These are phyloP conservation scores for Spodoptera exigua DNA, from an alignment of 2,888 invertebrate genomes.

Conservation along the genomic window DNA sequence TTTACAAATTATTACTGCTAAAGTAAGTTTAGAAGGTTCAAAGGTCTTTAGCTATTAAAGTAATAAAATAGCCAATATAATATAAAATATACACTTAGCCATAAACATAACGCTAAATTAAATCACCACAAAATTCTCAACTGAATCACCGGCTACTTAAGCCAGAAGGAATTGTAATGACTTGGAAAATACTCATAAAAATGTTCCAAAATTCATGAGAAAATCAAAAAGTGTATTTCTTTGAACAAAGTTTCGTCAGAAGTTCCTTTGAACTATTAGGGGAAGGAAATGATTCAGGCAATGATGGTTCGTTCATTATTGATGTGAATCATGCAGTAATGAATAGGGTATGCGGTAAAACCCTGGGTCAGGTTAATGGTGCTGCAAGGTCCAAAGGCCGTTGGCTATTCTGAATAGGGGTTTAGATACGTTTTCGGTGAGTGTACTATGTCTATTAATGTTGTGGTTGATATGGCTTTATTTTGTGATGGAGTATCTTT, in stretches of 20 bases:
- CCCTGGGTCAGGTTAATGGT: conserved; percentile 56
- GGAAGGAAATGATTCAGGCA: conserved; percentile 67
- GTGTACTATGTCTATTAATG: too few species aligned
- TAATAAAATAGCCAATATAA: too few species aligned
- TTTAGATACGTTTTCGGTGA: background rate
- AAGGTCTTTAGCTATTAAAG: too few species aligned
- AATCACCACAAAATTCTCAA: conserved; percentile 1
- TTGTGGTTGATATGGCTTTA: too few species aligned
- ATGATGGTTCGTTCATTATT: conserved; percentile 68
- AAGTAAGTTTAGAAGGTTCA: too few species aligned
- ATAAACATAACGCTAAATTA: too few species aligned
- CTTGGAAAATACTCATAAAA: conserved; percentile 30
- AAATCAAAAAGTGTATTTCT: conserved; percentile 55
- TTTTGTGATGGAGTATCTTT: too few species aligned
- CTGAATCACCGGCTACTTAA: conserved; percentile 37
- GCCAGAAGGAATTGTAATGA: conserved; percentile 42
- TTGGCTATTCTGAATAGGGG: background rate
- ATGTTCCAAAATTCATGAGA: conserved; percentile 25
- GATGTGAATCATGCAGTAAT: conserved; percentile 67
- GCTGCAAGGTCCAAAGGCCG: conserved; percentile 10
- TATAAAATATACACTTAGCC: too few species aligned
- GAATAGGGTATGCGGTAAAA: conserved; percentile 64
- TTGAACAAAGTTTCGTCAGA: conserved; percentile 65
- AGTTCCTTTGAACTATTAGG: conserved; percentile 57
- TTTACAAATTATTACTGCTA: too few species aligned